A percentile compares a stretch with the other conserved stretches of the same genome.
Conservation (phyloP, 1,140 invertebrate species). For the Proctacanthus coquilletti region DNA sequence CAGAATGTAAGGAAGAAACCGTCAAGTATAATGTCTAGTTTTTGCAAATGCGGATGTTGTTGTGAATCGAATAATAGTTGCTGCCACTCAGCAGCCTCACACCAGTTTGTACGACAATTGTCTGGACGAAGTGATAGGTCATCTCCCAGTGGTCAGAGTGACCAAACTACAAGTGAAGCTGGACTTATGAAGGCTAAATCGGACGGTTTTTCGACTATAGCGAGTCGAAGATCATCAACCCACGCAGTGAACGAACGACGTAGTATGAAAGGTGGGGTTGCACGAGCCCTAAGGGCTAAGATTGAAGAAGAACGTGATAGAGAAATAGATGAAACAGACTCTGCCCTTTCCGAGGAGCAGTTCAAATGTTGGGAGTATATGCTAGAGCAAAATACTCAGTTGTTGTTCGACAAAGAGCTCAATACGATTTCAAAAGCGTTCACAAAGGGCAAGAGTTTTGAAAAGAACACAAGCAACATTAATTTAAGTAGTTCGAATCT, state of each 20-base stretch:
- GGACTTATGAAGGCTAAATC: constrained; percentile 9
- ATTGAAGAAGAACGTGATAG: constrained; percentile 40
- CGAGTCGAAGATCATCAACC: constrained; percentile 27
- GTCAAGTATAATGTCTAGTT: constrained; percentile 27
- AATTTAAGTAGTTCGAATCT: constrained; percentile 31
- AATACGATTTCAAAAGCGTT: constrained; percentile 59
- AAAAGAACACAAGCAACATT: constrained; percentile 21
- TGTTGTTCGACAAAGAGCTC: constrained; percentile 74
- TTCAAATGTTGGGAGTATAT: constrained; percentile 88
- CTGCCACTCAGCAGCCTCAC: constrained; percentile 33
- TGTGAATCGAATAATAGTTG: constrained; percentile 45
- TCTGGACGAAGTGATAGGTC: constrained; percentile 43
- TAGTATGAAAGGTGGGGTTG: constrained; percentile 39
- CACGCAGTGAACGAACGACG: constrained; percentile 32
- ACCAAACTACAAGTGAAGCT: constrained; percentile 36
- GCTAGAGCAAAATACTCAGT: constrained; percentile 77
- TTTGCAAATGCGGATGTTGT: constrained; percentile 42
- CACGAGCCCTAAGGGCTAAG: constrained; percentile 33
- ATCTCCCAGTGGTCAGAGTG: constrained; percentile 69
- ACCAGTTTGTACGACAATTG: constrained; percentile 16
- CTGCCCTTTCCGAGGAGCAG: constrained; percentile 58
- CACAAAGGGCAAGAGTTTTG: constrained; percentile 24
- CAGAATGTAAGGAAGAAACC: constrained; percentile 46
- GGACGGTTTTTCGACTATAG: constrained; percentile 7
- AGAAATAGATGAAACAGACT: constrained; percentile 47